Evolutionary conservation across 2,888 invertebrate species (phyloP), one percentile per base, ranked within the genome.

Genomic region (Nomada goodeniana): DNA sequence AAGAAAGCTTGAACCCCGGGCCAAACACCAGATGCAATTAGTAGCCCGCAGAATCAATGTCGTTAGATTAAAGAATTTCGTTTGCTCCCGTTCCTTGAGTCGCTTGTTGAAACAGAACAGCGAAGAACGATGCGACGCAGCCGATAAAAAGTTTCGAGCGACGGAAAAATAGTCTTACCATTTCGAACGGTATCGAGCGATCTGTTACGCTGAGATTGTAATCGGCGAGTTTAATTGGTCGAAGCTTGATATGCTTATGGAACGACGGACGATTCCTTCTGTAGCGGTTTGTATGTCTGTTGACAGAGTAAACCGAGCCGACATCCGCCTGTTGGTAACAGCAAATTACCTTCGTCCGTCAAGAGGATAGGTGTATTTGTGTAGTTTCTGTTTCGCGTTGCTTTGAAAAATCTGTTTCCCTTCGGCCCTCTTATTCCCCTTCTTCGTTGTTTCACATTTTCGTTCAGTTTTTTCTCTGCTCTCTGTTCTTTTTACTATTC

Each of bases 1-100:
- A 80, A 80, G 83, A 82, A 74, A 82, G 50, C 71, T 63, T 55
- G 68, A 52, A 53, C 55, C 57, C 57, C n/a, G 47, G 55, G 44
- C 20, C 50, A 67, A 53, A 53, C 53, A 20, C 3, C 67, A 18
- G 71, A 76, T 83, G 47, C 72, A 78, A 78, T 83, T 82, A 82
- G 60, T 60, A 64, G 70, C 60, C 60, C 70, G 0, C 57, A 36
- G 59, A 74, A 71, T 83, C 64, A 68, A 72, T 64, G 50, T 69
- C 44, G 57, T 76, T 70, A 63, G 20, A 55, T 68, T 26, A 55
- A 50, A 68, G 57, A 78, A 76, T 68, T 78, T 68, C 76, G 61
- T 75, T 78, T 75, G n/a, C 60, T 18, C 29, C 29, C n/a, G 26
- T 42, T 50, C 47, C 20, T 61, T 42, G 36, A 59, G 44, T 59